Percentiles rank a stretch among this genome's conserved stretches.
These are phyloP conservation scores for Alca torda DNA, from an alignment of 2,797 vertebrate species.

Conservation along the genomic window DNA sequence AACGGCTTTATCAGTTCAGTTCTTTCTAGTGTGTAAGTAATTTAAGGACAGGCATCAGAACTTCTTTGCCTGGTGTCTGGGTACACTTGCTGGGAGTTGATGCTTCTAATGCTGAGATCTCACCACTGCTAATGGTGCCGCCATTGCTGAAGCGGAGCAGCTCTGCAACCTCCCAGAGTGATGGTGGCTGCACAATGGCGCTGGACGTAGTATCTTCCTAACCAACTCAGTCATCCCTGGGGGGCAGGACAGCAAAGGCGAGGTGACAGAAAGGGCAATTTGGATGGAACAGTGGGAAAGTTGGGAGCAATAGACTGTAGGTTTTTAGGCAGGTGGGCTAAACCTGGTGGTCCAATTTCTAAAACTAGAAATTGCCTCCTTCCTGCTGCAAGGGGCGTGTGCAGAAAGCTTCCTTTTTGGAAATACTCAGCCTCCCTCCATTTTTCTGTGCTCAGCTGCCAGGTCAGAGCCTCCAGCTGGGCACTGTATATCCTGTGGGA, in stretches of 20 bases:
- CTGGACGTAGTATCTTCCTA: not conserved
- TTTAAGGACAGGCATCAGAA: not conserved
- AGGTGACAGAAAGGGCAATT: not conserved
- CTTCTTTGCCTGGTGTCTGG: not conserved
- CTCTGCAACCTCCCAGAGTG: not conserved
- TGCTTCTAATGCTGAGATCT: not conserved
- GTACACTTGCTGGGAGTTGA: not conserved
- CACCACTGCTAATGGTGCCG: not conserved
- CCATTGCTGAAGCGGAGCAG: not conserved
- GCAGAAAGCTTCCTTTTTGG: not conserved
- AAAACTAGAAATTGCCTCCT: not conserved
- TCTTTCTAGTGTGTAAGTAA: not conserved
- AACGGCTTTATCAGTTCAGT: not conserved
- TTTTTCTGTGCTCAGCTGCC: not conserved
- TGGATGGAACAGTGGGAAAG: not conserved
- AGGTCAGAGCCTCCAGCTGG: not conserved
- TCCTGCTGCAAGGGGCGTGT: not conserved
- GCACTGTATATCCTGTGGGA: not conserved
- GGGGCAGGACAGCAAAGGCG: not conserved
- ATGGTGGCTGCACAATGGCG: not conserved
- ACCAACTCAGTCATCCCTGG: not conserved
- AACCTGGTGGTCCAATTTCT: not conserved
- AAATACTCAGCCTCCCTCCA: not conserved
- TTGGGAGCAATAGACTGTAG: accelerated
- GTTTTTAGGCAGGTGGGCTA: not conserved